These are phyloP conservation scores for Entomobrya multifasciata DNA, from an alignment of 2,888 invertebrate genomes.

Conservation along the genomic window DNA sequence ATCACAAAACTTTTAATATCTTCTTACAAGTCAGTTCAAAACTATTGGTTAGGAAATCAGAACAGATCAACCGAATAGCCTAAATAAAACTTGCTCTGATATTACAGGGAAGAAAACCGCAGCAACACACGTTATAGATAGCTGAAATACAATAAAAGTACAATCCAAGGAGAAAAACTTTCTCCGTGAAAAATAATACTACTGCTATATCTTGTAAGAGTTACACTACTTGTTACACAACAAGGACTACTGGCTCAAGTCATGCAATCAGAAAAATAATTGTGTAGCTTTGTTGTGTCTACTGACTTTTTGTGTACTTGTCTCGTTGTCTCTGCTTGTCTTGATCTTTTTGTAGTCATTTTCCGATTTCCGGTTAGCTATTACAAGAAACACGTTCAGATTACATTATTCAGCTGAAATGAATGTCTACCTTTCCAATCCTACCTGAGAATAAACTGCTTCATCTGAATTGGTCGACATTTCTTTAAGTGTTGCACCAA, in stretches of 20 bases:
- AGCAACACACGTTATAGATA: background rate
- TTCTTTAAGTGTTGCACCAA: background rate
- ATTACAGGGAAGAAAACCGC: slow-evolving; percentile 19
- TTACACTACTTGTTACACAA: background rate
- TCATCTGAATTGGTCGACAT: background rate
- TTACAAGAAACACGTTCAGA: background rate
- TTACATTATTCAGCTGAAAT: slow-evolving; percentile 51
- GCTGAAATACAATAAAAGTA: background rate
- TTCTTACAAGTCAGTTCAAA: background rate
- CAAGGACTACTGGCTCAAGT: background rate
- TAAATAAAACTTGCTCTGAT: slow-evolving; percentile 69
- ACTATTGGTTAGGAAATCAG: slow-evolving; percentile 51
- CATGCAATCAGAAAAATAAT: background rate
- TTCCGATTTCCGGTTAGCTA: background rate
- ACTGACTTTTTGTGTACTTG: no score
- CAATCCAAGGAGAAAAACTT: slow-evolving; percentile 22
- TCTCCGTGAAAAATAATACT: slow-evolving; percentile 10
- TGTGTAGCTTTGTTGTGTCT: background rate
- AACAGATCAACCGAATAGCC: slow-evolving; percentile 68
- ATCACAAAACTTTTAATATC: slow-evolving; percentile 38
- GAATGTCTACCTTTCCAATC: no score
- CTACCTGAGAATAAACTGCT: slow-evolving; percentile 7
- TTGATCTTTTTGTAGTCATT: background rate
- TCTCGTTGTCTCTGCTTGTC: no score
- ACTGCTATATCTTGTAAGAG: slow-evolving; percentile 4